A percentile compares a stretch with the other conserved stretches of the same genome.
These are phyloP conservation scores for Aplidium turbinatum DNA, from an alignment of 23 tunicate species.

Conservation along the genomic window DNA sequence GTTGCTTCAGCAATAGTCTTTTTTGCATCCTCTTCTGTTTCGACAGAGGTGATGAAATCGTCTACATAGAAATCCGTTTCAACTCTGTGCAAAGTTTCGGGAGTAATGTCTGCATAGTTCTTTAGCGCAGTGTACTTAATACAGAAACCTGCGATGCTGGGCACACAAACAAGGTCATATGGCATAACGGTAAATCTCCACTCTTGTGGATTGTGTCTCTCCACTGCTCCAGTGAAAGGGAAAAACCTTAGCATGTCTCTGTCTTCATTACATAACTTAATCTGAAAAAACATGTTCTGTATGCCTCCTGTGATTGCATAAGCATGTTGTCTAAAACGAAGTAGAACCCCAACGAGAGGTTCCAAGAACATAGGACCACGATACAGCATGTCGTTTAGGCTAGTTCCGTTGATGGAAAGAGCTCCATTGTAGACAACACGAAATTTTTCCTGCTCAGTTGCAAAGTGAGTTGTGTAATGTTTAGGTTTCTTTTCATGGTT, in stretches of 20 bases:
- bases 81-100: neutral
- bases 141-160: slow-evolving; percentile 11
- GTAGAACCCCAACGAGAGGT: neutral
- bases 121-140: slow-evolving; percentile 2
- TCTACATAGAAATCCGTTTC: slow-evolving; percentile 11
- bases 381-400: slow-evolving; percentile 12
- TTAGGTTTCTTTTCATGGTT: no score
- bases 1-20: neutral
- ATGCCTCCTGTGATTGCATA: slow-evolving; percentile 11
- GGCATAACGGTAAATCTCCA: slow-evolving; percentile 21
- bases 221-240: neutral
- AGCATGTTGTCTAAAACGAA: neutral
- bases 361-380: slow-evolving; percentile 13
- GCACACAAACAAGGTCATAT: slow-evolving; percentile 12
- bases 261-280: slow-evolving; percentile 6
- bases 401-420: neutral
- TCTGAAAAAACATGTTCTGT: slow-evolving; percentile 12
- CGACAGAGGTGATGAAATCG: neutral
- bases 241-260: slow-evolving; percentile 8
- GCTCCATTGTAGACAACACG: slow-evolving; percentile 11
- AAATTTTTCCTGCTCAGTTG: slow-evolving; percentile 6
- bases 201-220: no score
- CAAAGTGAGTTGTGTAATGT: slow-evolving; percentile 10
- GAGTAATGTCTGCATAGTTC: slow-evolving; percentile 1
- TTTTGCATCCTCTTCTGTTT: slow-evolving; percentile 6